These are phyloP conservation scores for Isurus oxyrinchus DNA, from an alignment of 2,113 vertebrate species.

Conservation along the genomic window DNA sequence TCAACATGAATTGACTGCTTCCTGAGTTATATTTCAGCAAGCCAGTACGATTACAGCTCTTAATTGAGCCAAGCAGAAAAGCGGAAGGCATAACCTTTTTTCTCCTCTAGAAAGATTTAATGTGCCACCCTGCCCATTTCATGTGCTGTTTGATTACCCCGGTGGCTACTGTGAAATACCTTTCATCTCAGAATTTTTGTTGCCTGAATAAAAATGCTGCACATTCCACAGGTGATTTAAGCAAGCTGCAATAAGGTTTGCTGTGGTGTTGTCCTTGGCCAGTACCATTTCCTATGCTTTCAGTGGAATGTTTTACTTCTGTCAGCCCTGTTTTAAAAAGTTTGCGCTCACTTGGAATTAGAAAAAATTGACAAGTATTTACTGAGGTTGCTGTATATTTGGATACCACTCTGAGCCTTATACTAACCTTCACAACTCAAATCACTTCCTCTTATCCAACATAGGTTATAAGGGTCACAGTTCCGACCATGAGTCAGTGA, in stretches of 20 bases:
- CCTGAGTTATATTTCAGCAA: neutral
- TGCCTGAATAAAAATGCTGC: constrained; percentile 8
- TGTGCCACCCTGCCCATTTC: neutral
- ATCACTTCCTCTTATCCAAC: constrained; percentile 13
- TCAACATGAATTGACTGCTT: neutral
- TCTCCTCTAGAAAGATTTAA: neutral
- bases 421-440: neutral
- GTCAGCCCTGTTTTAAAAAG: constrained; percentile 19
- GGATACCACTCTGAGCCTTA: constrained; percentile 6
- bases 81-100: neutral
- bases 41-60: neutral
- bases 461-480: neutral
- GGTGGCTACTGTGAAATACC: neutral
- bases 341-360: constrained; percentile 21
- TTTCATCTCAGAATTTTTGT: neutral
- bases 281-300: constrained; percentile 10
- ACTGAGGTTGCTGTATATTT: neutral
- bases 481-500: neutral
- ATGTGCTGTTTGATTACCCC: neutral
- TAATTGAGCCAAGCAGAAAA: neutral
- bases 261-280: constrained; percentile 21
- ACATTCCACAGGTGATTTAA: constrained; percentile 29
- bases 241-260: neutral
- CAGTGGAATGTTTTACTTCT: constrained; percentile 28
- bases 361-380: neutral